phyloP scores from a whole-genome alignment of 2,113 vertebrate genomes.

The Pterocles gutturalis region DNA sequence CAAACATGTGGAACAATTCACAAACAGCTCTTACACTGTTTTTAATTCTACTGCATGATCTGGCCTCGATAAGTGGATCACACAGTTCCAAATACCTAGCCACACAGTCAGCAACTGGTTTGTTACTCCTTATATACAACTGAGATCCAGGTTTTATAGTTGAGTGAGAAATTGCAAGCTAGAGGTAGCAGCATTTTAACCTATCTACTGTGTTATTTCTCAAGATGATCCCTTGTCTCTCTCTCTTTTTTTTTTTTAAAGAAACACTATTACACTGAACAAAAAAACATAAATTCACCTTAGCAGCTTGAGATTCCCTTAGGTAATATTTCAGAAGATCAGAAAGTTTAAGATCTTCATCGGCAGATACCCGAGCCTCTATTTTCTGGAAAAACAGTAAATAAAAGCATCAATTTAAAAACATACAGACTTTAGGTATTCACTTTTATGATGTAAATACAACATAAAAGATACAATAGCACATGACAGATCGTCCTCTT shows the following conservation, averaged over 20 bases:
- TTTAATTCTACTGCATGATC: background rate
- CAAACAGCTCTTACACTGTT: background rate
- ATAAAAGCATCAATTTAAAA: background rate
- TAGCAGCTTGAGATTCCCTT: conserved; percentile 97
- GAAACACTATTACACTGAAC: background rate
- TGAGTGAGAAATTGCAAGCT: background rate
- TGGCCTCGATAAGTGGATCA: background rate
- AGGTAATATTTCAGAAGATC: conserved; percentile 97
- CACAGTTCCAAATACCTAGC: background rate
- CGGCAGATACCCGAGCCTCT: conserved; percentile 94
- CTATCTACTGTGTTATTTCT: background rate
- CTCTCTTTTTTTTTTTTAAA: background rate
- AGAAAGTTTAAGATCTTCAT: conserved; percentile 97
- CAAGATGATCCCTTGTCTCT: background rate
- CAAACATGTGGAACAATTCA: background rate
- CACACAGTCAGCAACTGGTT: background rate
- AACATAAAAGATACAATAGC: background rate
- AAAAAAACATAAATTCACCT: conserved; percentile 79
- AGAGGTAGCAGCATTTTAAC: background rate
- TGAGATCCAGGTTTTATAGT: background rate
- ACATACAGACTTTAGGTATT: background rate
- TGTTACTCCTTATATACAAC: background rate
- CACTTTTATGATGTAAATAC: background rate
- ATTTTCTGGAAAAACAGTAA: conserved; percentile 86
- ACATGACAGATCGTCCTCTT: background rate